Evolutionary conservation across 64 coral and sea anemone species (phyloP), one percentile per base, ranked within the genome.

Genomic region (Montipora efflorescens): DNA sequence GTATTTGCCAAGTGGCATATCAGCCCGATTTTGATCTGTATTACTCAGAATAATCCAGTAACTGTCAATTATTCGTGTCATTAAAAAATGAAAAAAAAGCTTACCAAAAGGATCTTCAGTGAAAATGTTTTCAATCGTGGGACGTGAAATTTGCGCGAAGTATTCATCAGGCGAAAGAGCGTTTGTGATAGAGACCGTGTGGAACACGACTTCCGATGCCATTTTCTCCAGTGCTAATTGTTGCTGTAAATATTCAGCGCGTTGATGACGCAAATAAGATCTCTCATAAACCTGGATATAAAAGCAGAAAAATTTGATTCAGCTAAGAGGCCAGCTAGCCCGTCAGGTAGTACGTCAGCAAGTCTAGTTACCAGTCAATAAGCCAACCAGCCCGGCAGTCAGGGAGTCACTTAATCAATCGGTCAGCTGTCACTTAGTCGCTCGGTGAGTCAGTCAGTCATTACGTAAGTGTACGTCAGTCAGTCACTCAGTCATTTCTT

Each of bases 181-280:
- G 16, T 95, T 95, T 20, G 93, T 95, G n/a, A 95, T 95, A 23
- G 22, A 84, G n/a, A 84, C 85, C 44, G 93, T 95, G 80, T 95
- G 93, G 19, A 95, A 95, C 3, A 83, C 68, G 28, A 95, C 85
- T 73, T 95, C 93, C 1, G 79, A 71, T 5, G 87, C 93, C 80
- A 84, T 75, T 78, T 86, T 95, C 73, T 95, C 93, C 47, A 95
- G 58, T 21, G 89, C 47, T 15, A 95, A 88, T 47, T 95, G 93
- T 48, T 95, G 93, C 13, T 79, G 72, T 36, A 95, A 80, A 67
- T 95, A 95, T 53, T 95, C 93, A 2, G 84, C 93, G 20, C 93
- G 79, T 25, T 95, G 93, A 6, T 67, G 90, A 79, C 93, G 51
- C 25, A 95, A 48, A 52, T 95, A 95, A 3, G 93, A 95, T 46